Conservation (phyloP, 1,140 invertebrate genomes). For the Liolophura sinensis region DNA sequence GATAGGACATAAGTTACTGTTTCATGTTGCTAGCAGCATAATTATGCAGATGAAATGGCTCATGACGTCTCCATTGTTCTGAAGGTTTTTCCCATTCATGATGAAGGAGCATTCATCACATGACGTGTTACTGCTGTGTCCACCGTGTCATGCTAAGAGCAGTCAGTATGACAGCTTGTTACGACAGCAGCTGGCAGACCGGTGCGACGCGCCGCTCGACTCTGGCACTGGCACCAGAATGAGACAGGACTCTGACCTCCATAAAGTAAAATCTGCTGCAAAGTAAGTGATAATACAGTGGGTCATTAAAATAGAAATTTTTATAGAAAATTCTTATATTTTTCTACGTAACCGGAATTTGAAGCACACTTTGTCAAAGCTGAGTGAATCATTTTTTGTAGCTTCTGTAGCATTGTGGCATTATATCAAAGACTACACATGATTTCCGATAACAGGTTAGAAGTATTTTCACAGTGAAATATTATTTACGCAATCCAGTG, state of each 20-base stretch:
- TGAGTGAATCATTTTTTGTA: no score
- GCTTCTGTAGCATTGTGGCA: no score
- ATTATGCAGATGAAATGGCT: background rate
- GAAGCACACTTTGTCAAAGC: no score
- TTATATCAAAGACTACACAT: no score
- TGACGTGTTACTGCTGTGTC: slow-evolving; percentile 78
- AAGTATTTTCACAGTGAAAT: no score
- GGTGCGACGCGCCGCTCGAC: slow-evolving; percentile 70
- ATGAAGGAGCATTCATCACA: slow-evolving; percentile 85
- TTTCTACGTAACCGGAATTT: no score
- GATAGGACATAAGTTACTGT: no score
- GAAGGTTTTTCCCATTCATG: slow-evolving; percentile 73
- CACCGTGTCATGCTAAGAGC: slow-evolving; percentile 72
- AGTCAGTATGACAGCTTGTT: slow-evolving; percentile 71
- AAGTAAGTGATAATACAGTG: slow-evolving; percentile 30
- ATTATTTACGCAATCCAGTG: no score
- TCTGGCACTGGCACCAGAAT: slow-evolving; percentile 55
- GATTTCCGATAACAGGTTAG: no score
- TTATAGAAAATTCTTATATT: no score
- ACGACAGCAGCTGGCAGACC: slow-evolving; percentile 65
- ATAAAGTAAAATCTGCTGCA: slow-evolving; percentile 70
- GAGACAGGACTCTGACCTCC: slow-evolving; percentile 49
- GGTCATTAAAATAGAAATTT: background rate
- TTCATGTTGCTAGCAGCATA: background rate
- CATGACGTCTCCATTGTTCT: slow-evolving; percentile 5